These are phyloP conservation scores for Urechis unicinctus DNA, from an alignment of 2,888 invertebrate species.

Conservation along the genomic window DNA sequence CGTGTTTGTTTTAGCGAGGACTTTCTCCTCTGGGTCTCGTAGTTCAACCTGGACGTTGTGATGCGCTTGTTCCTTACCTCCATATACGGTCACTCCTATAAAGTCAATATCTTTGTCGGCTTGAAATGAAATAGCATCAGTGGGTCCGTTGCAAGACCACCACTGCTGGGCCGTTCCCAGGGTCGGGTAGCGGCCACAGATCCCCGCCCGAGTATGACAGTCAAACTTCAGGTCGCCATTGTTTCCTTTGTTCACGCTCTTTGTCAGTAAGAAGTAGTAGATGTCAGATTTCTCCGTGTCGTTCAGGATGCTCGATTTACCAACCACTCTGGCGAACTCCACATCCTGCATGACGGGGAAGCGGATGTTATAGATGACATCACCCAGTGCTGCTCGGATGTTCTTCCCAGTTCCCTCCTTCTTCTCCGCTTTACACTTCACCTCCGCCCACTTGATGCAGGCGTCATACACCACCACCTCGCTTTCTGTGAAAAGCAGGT, in stretches of 20 bases:
- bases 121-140: constrained; percentile 10
- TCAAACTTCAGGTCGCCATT: neutral
- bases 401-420: constrained; percentile 24
- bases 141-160: constrained; percentile 9
- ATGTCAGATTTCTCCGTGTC: constrained; percentile 12
- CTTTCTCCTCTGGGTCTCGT: neutral
- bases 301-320: constrained; percentile 6
- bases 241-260: neutral
- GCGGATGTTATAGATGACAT: constrained; percentile 28
- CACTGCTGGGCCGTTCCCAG: constrained; percentile 10
- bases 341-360: constrained; percentile 27
- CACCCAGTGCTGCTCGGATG: constrained; percentile 27
- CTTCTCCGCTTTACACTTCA: constrained; percentile 19
- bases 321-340: constrained; percentile 15
- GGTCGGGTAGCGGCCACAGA: constrained; percentile 5
- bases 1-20: neutral
- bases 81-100: constrained; percentile 12
- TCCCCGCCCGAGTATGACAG: constrained; percentile 1
- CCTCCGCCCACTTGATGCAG: constrained; percentile 9
- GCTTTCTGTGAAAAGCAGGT: constrained; percentile 60
- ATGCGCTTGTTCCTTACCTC: constrained; percentile 5
- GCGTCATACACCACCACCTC: constrained; percentile 8
- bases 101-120: constrained; percentile 7
- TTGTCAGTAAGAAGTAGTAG: constrained; percentile 9
- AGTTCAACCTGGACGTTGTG: constrained; percentile 6